Base-by-base conservation (phyloP, 2,797 vertebrate species). In the Jordanella pulchra region DNA sequence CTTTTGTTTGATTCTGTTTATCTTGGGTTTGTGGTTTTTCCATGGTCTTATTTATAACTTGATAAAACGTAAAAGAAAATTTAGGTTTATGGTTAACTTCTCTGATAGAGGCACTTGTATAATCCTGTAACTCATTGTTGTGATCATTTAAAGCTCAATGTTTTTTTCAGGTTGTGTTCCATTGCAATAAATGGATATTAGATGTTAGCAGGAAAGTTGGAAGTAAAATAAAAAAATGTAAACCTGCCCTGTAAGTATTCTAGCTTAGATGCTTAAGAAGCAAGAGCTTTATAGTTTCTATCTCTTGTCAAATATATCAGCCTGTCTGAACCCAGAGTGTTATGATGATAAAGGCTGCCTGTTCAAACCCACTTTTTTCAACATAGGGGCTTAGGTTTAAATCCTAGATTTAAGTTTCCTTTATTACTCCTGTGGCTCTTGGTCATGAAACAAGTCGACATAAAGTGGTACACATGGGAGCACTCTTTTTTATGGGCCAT, bases 381-480 rank as follows among this genome's bases (percentile, higher is more conserved):
- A 23, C 7, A 32, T 32, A 35, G 35, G 56, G 30, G 5, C 18
- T 35, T 60, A 18, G 21, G 21, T 35, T 35, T 4, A 35, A 14
- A 11, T 10, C 56, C 18, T 35, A 13, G 23, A 35, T 60, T 60
- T 12, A 11, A 60, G 21, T 23, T 23, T 9, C 23, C 35, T 58
- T 35, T 60, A 5, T 12, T 60, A 60, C 30, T 32, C 56, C 10
- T 60, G 3, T 60, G 32, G 32, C 18, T 39, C 10, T 35, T 23
- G 60, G 47, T 56, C 69, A 58, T 39, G n/a, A 71, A 53, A 44
- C 23, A 44, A 71, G 35, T 47, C 27, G n/a, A 47, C 30, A n/a
- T 21, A 28, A 27, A 58, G 39, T 15, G 44, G 11, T 58, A 23
- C 67, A 50, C 27, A 61, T 35, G 30, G 56, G 45, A 50, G 28